Percentiles rank a stretch among this genome's conserved stretches.
phyloP scores from a whole-genome alignment of 35 echinoderm and acorn worm species.

The Acanthaster planci region DNA sequence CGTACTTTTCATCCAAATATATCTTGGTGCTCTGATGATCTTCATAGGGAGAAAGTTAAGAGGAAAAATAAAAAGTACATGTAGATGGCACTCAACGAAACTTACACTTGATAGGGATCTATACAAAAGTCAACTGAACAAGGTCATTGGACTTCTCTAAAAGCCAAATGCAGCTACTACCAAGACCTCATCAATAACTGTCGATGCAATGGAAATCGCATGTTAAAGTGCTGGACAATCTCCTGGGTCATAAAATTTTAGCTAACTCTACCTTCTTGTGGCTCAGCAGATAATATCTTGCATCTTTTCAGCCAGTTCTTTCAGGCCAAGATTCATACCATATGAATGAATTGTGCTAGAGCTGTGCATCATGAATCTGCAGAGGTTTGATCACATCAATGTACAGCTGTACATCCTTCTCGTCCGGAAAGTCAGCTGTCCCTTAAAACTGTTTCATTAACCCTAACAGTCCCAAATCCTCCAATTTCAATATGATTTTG shows the following conservation, averaged over 20 bases:
- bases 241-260: neutral
- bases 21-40: constrained; percentile 13
- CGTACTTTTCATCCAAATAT: neutral
- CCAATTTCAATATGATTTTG: too few species aligned
- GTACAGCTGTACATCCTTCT: neutral
- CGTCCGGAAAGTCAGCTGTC: neutral
- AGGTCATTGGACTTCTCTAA: neutral
- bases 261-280: neutral
- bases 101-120: neutral
- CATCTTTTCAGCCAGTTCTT: too few species aligned
- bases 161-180: neutral
- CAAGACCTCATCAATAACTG: neutral
- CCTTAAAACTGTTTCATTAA: too few species aligned
- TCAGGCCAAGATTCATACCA: neutral
- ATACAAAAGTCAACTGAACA: neutral
- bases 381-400: neutral
- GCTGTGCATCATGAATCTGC: constrained; percentile 3
- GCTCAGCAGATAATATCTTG: neutral
- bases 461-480: too few species aligned
- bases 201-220: neutral
- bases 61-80: neutral
- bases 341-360: neutral
- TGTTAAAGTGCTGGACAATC: constrained; percentile 18
- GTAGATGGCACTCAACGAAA: neutral
- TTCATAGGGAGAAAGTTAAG: neutral